Conservation (phyloP, 2,113 vertebrate species). For the Macrotis lagotis region DNA sequence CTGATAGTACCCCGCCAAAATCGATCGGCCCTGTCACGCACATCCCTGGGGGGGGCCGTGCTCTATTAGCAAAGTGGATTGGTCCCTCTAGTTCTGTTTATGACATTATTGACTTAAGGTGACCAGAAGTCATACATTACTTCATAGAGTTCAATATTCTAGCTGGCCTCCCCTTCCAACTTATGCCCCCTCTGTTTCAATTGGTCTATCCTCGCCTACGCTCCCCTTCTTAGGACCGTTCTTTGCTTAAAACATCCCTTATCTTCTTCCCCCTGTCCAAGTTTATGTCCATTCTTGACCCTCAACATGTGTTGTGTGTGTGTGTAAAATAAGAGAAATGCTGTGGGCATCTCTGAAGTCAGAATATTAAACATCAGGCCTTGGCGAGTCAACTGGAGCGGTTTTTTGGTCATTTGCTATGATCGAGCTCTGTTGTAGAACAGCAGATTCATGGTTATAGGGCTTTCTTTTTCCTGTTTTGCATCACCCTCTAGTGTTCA, state of each 20-base stretch:
- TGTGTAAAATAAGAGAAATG: neutral
- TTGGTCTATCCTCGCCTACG: neutral
- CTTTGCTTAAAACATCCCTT: neutral
- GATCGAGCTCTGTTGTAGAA: neutral
- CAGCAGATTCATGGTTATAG: neutral
- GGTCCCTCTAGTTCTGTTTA: neutral
- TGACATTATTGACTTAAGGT: neutral
- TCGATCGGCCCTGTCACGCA: neutral
- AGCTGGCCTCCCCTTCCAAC: neutral
- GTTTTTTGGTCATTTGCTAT: neutral
- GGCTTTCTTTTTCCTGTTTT: slow-evolving; percentile 5
- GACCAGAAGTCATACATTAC: neutral
- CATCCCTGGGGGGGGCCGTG: neutral
- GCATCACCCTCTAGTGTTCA: slow-evolving; percentile 31
- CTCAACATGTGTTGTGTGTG: neutral
- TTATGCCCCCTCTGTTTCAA: neutral
- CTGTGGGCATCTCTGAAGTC: neutral
- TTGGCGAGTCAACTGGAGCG: neutral
- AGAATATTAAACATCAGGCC: neutral
- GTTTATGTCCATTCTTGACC: neutral
- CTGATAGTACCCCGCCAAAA: neutral
- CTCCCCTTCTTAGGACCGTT: neutral
- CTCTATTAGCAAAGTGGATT: neutral
- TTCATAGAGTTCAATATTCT: neutral
- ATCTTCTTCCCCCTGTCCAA: neutral